A percentile compares a stretch with the other conserved stretches of the same genome.
Evolutionary conservation across 2,797 vertebrate genomes (phyloP).

Genomic region (Carapus acus): DNA sequence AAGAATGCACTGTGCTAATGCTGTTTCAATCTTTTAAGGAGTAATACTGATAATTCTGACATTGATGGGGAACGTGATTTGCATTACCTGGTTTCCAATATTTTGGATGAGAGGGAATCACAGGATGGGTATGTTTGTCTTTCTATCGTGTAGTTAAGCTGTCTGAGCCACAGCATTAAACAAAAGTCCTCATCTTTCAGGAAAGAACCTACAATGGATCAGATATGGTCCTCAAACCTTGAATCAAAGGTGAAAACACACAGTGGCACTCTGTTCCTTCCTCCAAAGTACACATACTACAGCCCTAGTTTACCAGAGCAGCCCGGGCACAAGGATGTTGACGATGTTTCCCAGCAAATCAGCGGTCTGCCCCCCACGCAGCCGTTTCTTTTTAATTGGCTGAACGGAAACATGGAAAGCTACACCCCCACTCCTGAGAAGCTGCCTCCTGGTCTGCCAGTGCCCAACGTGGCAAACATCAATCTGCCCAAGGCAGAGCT

Average conservation of each 20-base stretch:
- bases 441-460: constrained; percentile 68
- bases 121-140: constrained; percentile 70
- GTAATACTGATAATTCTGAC: constrained; percentile 72
- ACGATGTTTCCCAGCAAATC: constrained; percentile 69
- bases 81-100: constrained; percentile 87
- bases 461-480: constrained; percentile 62
- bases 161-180: no score
- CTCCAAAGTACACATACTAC: constrained; percentile 59
- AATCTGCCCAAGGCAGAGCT: constrained; percentile 62
- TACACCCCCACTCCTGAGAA: constrained; percentile 62
- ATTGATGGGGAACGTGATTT: constrained; percentile 86
- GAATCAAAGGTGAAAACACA: constrained; percentile 73
- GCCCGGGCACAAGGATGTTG: constrained; percentile 57
- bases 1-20: no score
- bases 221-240: constrained; percentile 77
- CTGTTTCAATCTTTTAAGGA: constrained; percentile 63
- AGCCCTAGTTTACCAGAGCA: constrained; percentile 59
- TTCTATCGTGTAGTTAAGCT: no score
- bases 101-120: constrained; percentile 85
- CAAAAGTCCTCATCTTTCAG: constrained; percentile 58
- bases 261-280: constrained; percentile 57
- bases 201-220: constrained; percentile 71
- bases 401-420: constrained; percentile 63
- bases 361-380: constrained; percentile 67
- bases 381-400: constrained; percentile 68